Evolutionary conservation across 2,888 invertebrate species (phyloP).

Genomic region (Tenthredo scrophulariae): DNA sequence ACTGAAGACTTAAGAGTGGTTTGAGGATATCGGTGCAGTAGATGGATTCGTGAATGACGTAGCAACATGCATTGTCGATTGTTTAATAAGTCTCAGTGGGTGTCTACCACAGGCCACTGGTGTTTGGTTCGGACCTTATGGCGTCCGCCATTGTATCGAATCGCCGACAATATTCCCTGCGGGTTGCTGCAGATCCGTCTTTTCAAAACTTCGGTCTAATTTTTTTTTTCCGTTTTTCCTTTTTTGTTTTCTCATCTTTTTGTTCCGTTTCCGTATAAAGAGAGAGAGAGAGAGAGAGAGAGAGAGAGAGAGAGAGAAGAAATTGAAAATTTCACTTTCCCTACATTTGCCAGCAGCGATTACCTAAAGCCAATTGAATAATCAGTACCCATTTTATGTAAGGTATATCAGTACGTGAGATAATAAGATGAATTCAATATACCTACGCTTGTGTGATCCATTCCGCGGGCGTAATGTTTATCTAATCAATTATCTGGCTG

Average conservation of each 20-base stretch:
- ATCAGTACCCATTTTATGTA: neutral
- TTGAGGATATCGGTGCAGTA: conserved; percentile 56
- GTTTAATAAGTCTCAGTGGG: conserved; percentile 74
- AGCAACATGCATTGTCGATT: conserved; percentile 73
- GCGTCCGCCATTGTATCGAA: conserved; percentile 42
- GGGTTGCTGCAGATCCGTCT: conserved; percentile 6
- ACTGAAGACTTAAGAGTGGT: conserved; percentile 2
- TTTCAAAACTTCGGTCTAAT: neutral
- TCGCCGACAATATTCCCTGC: conserved; percentile 18
- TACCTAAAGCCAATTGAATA: neutral
- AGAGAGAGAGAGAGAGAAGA: too few relatives aligned
- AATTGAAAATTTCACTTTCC: neutral
- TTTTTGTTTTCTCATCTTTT: neutral
- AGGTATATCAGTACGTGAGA: too few relatives aligned
- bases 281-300: too few relatives aligned
- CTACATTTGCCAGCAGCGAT: neutral
- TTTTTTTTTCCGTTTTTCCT: neutral
- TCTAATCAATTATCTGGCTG: conserved; percentile 59
- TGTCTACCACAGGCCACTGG: conserved; percentile 70
- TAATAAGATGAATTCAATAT: too few relatives aligned
- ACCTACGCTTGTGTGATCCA: conserved; percentile 28
- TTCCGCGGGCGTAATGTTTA: conserved; percentile 54
- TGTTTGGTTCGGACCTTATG: conserved; percentile 59
- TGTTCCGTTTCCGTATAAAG: neutral
- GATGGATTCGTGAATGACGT: conserved; percentile 67